Conservation (phyloP, 1,140 invertebrate genomes). For the Lepidurus couesii region DNA sequence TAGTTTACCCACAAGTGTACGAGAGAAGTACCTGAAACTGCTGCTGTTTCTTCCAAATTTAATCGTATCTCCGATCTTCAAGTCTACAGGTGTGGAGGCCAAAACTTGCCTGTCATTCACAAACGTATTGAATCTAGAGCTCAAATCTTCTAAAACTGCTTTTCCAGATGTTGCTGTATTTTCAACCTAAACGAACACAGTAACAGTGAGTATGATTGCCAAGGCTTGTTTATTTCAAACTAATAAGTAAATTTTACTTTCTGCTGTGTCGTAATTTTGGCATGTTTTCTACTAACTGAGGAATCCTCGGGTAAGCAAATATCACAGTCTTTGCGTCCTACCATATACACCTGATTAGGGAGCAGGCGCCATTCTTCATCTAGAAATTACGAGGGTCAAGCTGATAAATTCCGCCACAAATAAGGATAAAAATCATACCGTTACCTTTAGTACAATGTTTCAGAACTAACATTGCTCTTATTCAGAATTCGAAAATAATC, state of each 20-base stretch:
- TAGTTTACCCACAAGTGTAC: not conserved
- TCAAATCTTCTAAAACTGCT: not conserved
- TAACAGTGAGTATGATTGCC: not conserved
- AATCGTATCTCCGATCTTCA: not conserved
- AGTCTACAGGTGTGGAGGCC: not conserved
- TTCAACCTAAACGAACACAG: not conserved
- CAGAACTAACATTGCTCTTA: not conserved
- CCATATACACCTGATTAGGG: not conserved
- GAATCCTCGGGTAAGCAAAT: not conserved
- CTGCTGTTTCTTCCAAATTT: conserved; percentile 1
- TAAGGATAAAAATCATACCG: not conserved
- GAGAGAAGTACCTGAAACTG: not conserved
- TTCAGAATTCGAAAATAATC: not conserved
- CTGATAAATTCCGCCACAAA: not conserved
- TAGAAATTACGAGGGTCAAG: not conserved
- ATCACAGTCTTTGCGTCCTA: not conserved
- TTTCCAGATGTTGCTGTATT: not conserved
- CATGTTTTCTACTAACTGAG: not conserved
- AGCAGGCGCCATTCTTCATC: not conserved
- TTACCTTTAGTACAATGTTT: not conserved
- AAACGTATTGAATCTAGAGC: not conserved
- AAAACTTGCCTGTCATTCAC: not conserved
- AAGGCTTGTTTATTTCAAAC: not conserved
- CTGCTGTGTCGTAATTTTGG: not conserved
- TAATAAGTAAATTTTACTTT: not conserved